Conservation (phyloP, 2,797 vertebrate species). For the Oreochromis mossambicus region DNA sequence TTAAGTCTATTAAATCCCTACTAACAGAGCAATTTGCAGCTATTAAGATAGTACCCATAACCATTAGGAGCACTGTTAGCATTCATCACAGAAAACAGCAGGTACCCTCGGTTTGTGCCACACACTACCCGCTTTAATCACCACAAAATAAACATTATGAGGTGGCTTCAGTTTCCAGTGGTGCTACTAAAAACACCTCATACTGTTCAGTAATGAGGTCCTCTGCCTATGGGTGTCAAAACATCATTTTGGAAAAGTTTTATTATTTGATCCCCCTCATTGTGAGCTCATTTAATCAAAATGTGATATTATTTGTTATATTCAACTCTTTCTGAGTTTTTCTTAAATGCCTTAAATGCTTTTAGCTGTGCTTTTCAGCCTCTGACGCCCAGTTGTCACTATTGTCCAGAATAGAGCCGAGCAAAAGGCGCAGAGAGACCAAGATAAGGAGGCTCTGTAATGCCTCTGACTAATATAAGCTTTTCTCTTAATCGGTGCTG, state of each 20-base stretch:
- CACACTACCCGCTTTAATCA: not conserved
- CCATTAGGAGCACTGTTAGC: not conserved
- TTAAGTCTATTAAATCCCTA: not conserved
- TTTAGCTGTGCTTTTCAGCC: not conserved
- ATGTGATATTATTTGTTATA: not conserved
- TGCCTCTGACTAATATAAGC: conserved; percentile 21
- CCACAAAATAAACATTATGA: not conserved
- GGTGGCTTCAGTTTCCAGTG: not conserved
- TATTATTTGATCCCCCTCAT: not conserved
- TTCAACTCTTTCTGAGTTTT: not conserved
- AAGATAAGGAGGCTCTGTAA: conserved; percentile 2
- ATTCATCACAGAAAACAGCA: not conserved
- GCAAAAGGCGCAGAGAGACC: not conserved
- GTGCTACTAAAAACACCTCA: not conserved
- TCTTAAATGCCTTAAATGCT: not conserved
- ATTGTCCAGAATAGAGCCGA: not conserved
- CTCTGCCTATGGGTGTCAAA: not conserved
- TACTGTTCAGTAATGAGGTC: not conserved
- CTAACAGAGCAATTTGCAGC: not conserved
- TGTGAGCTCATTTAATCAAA: not conserved
- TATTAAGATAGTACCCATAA: not conserved
- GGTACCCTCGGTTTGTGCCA: not conserved
- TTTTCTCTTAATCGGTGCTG: conserved; percentile 39
- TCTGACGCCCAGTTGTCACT: not conserved
- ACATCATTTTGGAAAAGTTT: not conserved